A percentile compares a stretch with the other conserved stretches of the same genome.
phyloP scores from a whole-genome alignment of 2,113 vertebrate genomes.

The Cephalopholis sonnerati region DNA sequence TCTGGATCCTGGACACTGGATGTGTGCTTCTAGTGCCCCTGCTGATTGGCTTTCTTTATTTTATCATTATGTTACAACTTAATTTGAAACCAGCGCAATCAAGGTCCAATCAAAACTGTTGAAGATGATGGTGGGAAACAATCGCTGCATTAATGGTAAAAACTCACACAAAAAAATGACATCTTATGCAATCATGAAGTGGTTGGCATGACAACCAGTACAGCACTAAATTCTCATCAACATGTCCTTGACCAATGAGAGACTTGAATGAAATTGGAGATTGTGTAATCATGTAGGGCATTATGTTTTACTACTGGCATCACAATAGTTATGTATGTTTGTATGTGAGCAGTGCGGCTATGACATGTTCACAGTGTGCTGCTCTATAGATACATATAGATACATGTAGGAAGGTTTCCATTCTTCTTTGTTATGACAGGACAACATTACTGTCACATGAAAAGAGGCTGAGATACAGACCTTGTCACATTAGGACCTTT shows the following conservation, averaged over 20 bases:
- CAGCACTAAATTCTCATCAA: not conserved
- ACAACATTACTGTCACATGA: not conserved
- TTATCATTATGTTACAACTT: not conserved
- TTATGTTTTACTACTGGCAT: not conserved
- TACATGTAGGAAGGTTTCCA: not conserved
- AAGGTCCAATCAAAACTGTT: not conserved
- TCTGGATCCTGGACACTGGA: too few species aligned
- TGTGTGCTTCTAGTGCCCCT: too few species aligned
- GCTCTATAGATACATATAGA: not conserved
- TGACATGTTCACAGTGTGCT: not conserved
- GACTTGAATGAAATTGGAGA: not conserved
- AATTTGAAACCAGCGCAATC: not conserved
- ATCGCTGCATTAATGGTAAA: not conserved
- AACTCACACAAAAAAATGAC: not conserved
- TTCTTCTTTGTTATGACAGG: not conserved
- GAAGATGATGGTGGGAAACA: not conserved
- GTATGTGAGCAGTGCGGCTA: not conserved
- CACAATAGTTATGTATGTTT: not conserved
- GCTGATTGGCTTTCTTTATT: not conserved
- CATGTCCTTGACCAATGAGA: not conserved
- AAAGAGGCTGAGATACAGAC: not conserved
- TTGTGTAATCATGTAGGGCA: not conserved
- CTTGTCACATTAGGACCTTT: not conserved
- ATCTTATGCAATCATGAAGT: not conserved
- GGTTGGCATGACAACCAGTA: constrained; percentile 32